phyloP scores from a whole-genome alignment of 2,113 vertebrate genomes.

The Odocoileus hemionus region DNA sequence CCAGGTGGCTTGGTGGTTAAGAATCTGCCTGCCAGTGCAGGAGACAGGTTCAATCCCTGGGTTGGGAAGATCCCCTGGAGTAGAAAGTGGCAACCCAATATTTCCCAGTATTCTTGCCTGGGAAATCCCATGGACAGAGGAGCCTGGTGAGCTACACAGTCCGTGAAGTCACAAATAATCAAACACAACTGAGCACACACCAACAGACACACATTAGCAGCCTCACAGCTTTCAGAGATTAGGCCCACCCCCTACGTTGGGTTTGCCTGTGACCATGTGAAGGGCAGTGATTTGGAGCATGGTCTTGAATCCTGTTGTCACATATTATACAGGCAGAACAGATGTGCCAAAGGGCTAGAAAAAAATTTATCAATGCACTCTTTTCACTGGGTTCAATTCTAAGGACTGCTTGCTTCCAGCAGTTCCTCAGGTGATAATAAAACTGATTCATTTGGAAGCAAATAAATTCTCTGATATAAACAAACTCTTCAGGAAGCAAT shows the following conservation, averaged over 20 bases:
- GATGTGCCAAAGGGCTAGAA: not conserved
- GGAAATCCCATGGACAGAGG: not conserved
- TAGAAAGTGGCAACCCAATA: not conserved
- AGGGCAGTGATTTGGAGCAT: not conserved
- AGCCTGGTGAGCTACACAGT: not conserved
- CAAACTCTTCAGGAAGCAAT: not conserved
- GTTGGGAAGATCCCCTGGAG: not conserved
- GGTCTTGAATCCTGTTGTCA: not conserved
- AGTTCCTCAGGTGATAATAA: conserved; percentile 53
- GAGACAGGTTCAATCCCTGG: not conserved
- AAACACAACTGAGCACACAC: not conserved
- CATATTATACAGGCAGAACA: not conserved
- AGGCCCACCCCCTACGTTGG: not conserved
- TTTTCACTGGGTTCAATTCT: conserved; percentile 29
- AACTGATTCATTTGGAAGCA: conserved; percentile 46
- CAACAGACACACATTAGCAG: not conserved
- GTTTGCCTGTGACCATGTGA: not conserved
- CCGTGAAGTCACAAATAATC: not conserved
- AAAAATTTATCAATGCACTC: conserved; percentile 36
- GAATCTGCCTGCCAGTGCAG: not conserved
- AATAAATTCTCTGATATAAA: conserved; percentile 36
- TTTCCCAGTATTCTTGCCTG: not conserved
- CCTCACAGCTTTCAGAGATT: not conserved
- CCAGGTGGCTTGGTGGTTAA: not conserved
- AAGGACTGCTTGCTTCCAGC: conserved; percentile 4